Conservation (phyloP, 2,888 invertebrate species). For the Cacoxenus indagator region DNA sequence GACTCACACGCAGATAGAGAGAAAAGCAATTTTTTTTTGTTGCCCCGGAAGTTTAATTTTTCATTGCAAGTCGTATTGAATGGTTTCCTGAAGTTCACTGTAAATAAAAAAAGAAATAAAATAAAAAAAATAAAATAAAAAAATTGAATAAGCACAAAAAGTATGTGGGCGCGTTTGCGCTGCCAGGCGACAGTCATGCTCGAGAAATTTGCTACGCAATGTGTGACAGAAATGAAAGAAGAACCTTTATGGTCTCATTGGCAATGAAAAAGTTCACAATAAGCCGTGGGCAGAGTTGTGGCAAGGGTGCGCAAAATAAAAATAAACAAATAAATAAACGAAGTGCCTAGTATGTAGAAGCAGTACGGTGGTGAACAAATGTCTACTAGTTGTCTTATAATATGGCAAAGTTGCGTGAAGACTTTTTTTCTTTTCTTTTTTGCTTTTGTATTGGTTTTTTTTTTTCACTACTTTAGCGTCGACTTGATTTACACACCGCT, state of each 20-base stretch:
- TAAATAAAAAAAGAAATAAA: too few species aligned
- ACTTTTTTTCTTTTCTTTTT: neutral
- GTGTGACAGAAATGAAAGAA: conserved; percentile 17
- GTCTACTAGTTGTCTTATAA: neutral
- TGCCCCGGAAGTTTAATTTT: conserved; percentile 14
- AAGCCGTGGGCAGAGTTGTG: neutral
- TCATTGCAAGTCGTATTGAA: neutral
- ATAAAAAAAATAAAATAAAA: too few species aligned
- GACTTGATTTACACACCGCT: neutral
- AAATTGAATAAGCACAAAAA: too few species aligned
- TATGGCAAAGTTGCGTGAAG: conserved; percentile 2
- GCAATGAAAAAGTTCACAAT: neutral
- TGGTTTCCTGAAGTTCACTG: neutral
- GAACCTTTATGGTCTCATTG: neutral
- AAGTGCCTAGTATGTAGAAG: neutral
- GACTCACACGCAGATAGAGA: neutral
- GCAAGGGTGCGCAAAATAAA: neutral
- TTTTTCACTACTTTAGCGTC: neutral
- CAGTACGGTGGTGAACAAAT: neutral
- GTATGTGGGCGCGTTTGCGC: neutral
- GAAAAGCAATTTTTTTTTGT: neutral
- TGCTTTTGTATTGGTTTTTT: neutral
- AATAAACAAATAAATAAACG: neutral
- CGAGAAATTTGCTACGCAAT: conserved; percentile 12
- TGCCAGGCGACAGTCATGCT: conserved; percentile 4